phyloP scores from a whole-genome alignment of 2,113 vertebrate species.

The Orycteropus afer region DNA sequence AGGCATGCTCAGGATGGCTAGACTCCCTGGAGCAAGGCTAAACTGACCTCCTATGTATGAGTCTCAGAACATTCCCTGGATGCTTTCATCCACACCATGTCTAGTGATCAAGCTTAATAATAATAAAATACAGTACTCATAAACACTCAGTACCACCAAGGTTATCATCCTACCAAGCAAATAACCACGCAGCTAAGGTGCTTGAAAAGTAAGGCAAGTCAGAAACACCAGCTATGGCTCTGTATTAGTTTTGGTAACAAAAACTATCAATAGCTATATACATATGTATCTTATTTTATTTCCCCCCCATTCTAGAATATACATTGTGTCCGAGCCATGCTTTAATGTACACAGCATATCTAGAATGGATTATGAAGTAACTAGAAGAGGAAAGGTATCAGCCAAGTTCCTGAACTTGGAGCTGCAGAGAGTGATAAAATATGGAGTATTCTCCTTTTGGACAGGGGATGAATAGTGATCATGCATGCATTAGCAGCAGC shows the following conservation, averaged over 20 bases:
- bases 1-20: not conserved
- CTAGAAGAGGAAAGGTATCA: not conserved
- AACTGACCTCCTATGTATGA: not conserved
- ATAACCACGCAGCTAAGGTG: not conserved
- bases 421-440: not conserved
- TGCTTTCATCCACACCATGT: slow-evolving; percentile 21
- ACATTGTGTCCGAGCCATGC: not conserved
- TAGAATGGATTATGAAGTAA: not conserved
- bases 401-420: not conserved
- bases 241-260: not conserved
- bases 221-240: not conserved
- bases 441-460: not conserved
- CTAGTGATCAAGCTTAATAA: not conserved
- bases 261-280: not conserved
- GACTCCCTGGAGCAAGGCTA: not conserved
- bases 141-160: not conserved
- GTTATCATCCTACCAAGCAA: not conserved
- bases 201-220: not conserved
- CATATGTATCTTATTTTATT: not conserved
- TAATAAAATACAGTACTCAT: not conserved
- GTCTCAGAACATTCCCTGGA: not conserved
- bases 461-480: not conserved
- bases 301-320: slow-evolving; percentile 15
- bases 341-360: not conserved
- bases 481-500: not conserved